A percentile compares a stretch with the other conserved stretches of the same genome.
Evolutionary conservation across 2,888 invertebrate species (phyloP).

Genomic region (Charanyca ferruginea): DNA sequence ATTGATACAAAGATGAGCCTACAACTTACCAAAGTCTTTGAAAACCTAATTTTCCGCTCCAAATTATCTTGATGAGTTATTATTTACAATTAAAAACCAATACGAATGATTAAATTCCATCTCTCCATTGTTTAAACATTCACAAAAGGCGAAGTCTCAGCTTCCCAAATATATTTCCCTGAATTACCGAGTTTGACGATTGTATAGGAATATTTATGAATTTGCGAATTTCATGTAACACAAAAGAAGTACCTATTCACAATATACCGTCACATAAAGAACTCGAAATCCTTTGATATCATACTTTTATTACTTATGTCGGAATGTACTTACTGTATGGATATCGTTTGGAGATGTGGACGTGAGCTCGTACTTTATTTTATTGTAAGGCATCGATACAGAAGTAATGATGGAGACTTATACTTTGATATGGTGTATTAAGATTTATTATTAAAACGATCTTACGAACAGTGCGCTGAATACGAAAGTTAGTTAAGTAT

Average conservation of each 20-base stretch:
- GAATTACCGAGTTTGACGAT: conserved; percentile 60
- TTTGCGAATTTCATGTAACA: conserved; percentile 66
- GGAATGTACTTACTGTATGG: conserved; percentile 54
- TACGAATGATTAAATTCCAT: conserved; percentile 40
- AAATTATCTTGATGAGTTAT: conserved; percentile 2
- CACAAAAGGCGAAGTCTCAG: conserved; percentile 49
- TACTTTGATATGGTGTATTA: neutral
- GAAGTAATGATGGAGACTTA: conserved; percentile 18
- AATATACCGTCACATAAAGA: conserved; percentile 71
- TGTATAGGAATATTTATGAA: conserved; percentile 70
- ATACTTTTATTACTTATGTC: conserved; percentile 68
- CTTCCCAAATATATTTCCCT: conserved; percentile 48
- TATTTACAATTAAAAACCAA: conserved; percentile 34
- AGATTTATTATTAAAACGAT: neutral
- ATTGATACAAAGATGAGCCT: neutral
- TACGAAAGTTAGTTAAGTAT: no score
- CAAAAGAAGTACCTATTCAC: conserved; percentile 71
- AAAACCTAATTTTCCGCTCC: conserved; percentile 8
- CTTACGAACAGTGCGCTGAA: no score
- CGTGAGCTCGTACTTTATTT: conserved; percentile 52
- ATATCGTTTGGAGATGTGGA: conserved; percentile 55
- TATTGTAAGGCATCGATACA: conserved; percentile 40
- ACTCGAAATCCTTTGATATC: conserved; percentile 77
- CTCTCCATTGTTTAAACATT: conserved; percentile 54
- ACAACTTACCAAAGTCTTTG: conserved; percentile 1